These are phyloP conservation scores for Phalacrocorax brasilianus DNA, from an alignment of 2,113 vertebrate species.

Conservation along the genomic window DNA sequence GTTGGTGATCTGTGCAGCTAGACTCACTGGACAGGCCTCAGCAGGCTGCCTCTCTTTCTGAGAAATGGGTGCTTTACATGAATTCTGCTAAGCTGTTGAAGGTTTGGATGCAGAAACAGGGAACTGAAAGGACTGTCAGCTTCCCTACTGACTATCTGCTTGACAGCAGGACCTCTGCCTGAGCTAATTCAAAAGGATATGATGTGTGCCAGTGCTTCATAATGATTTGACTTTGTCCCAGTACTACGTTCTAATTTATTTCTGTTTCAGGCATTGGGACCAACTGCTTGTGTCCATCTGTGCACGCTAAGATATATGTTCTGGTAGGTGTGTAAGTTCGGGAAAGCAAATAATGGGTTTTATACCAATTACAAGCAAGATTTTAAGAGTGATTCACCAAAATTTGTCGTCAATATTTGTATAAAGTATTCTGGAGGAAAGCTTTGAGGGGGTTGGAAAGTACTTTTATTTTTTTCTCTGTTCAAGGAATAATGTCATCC, in stretches of 20 bases:
- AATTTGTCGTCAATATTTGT: slow-evolving; percentile 18
- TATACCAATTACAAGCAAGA: background rate
- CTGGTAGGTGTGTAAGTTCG: background rate
- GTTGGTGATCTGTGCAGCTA: background rate
- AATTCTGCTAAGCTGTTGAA: background rate
- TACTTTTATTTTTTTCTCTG: slow-evolving; percentile 11
- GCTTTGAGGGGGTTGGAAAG: background rate
- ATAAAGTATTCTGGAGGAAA: background rate
- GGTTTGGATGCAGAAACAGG: background rate
- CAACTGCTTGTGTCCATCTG: slow-evolving; percentile 7
- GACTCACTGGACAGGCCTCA: background rate
- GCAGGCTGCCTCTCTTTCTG: background rate
- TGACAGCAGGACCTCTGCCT: slow-evolving; percentile 11
- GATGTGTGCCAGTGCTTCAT: background rate
- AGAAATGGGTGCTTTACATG: background rate
- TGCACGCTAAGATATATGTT: background rate
- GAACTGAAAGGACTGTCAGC: background rate
- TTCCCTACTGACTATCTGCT: background rate
- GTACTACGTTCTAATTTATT: slow-evolving; percentile 12
- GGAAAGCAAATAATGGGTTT: slow-evolving; percentile 9
- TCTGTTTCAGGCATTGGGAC: background rate
- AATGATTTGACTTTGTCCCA: background rate
- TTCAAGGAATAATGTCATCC: slow-evolving; percentile 26
- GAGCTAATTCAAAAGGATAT: background rate
- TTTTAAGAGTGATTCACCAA: slow-evolving; percentile 9